Percentiles rank a stretch among this genome's conserved stretches.
These are phyloP conservation scores for Tanypteryx hageni DNA, from an alignment of 2,888 invertebrate species.

Conservation along the genomic window DNA sequence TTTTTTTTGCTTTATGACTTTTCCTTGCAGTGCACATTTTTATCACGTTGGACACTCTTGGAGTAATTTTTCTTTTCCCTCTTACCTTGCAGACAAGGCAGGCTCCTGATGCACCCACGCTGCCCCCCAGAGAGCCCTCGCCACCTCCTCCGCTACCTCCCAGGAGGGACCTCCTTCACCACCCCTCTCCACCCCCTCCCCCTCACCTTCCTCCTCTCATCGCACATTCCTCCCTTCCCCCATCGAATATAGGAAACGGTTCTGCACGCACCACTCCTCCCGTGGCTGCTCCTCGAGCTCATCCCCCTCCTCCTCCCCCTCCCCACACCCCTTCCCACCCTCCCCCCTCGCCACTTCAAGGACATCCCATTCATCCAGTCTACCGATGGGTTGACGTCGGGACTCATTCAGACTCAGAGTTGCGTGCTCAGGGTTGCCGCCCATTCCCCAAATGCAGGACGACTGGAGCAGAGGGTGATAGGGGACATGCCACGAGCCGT, in stretches of 20 bases:
- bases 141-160: conserved; percentile 83
- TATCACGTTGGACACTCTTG: too few species aligned
- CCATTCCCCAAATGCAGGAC: conserved; percentile 37
- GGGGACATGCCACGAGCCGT: conserved; percentile 20
- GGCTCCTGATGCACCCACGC: conserved; percentile 82
- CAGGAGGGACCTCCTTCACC: conserved; percentile 73
- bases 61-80: background rate
- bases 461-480: conserved; percentile 12
- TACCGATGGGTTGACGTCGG: background rate
- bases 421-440: conserved; percentile 5
- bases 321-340: conserved; percentile 30
- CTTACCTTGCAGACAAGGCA: conserved; percentile 76
- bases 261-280: background rate
- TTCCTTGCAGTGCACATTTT: too few species aligned
- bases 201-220: background rate
- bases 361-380: background rate
- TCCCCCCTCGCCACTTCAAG: conserved; percentile 34
- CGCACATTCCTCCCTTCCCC: conserved; percentile 10
- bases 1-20: background rate
- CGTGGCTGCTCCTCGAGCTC: background rate
- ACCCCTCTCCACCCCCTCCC: conserved; percentile 48
- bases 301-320: conserved; percentile 14
- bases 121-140: conserved; percentile 82
- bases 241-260: background rate
- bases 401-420: background rate